Base-by-base conservation (phyloP, 1,140 invertebrate species). In the Pogonus chalceus region DNA sequence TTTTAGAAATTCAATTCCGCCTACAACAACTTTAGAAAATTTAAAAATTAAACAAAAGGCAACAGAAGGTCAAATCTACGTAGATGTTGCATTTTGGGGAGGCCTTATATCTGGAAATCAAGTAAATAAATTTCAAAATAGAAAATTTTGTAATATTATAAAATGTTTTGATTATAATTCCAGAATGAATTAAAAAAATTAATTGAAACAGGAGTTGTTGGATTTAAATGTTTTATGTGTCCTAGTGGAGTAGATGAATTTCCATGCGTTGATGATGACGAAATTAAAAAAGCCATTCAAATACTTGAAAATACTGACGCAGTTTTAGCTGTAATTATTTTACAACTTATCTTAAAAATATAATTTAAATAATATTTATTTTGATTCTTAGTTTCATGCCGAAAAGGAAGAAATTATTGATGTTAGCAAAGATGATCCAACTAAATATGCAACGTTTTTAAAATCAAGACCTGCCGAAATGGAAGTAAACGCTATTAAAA, bases 41-140 rank as follows among this genome's bases (percentile, higher is more conserved):
- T 71, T 87, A 1, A 73, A 75, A 55, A 69, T 62, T 2, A 88
- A 88, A 67, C 68, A 76, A 12, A 47, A 68, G 2, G 73, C 75
- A 1, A 83, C 84, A 0, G 63, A 71, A 31, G 76, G 72, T 2
- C 79, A 85, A 61, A 73, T 80, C 57, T 81, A 74, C 56, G 78
- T 86, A 0, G 84, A 88, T 65, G 79, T 87, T 23, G 85, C 76
- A 9, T 88, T 88, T 66, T 87, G 85, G 84, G 85, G 84, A 21
- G 85, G 83, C 7, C 72, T 86, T 0, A 73, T 85, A 49, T 79
- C 80, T 4, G 78, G 75, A 52, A 84, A 84, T 67, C 68, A 76
- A 60, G 76, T 78, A 65, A 60, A 57, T 58, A 35, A 51, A 31
- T 31, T 35, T 46, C 35, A 54, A 9, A 51, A 50, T 10, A 10